phyloP scores from a whole-genome alignment of 2,113 vertebrate species.

The Pelecanus crispus region DNA sequence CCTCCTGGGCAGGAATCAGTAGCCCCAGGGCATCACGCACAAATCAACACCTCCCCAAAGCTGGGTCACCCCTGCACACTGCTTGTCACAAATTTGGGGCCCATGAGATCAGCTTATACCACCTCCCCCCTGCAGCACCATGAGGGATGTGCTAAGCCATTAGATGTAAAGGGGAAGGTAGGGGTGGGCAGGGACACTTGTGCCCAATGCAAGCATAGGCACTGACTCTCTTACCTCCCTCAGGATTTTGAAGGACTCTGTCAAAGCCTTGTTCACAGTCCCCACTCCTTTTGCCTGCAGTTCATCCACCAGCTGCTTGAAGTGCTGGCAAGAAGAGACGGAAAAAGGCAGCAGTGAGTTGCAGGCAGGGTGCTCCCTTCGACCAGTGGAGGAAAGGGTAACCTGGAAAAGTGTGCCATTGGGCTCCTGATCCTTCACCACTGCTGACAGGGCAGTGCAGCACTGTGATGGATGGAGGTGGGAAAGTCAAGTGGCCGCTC shows the following conservation, averaged over 20 bases:
- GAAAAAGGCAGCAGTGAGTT: neutral
- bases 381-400: neutral
- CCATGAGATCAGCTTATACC: neutral
- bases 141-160: neutral
- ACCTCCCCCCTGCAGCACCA: accelerated
- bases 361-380: neutral
- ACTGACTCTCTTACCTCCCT: conserved; percentile 75
- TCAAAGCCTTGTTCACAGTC: conserved; percentile 86
- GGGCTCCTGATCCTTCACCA: neutral
- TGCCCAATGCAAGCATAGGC: too few relatives aligned
- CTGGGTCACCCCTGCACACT: neutral
- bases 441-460: neutral
- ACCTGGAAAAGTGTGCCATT: neutral
- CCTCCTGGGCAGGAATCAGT: neutral
- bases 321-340: conserved; percentile 77
- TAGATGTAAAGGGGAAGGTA: neutral
- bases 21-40: neutral
- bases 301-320: conserved; percentile 88
- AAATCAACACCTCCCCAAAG: neutral
- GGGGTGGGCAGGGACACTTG: neutral
- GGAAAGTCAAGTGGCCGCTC: neutral
- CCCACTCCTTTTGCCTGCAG: conserved; percentile 92
- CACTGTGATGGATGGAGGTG: neutral
- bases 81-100: neutral
- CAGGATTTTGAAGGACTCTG: conserved; percentile 90